These are phyloP conservation scores for Panulirus ornatus DNA, from an alignment of 1,140 invertebrate species.

Conservation along the genomic window DNA sequence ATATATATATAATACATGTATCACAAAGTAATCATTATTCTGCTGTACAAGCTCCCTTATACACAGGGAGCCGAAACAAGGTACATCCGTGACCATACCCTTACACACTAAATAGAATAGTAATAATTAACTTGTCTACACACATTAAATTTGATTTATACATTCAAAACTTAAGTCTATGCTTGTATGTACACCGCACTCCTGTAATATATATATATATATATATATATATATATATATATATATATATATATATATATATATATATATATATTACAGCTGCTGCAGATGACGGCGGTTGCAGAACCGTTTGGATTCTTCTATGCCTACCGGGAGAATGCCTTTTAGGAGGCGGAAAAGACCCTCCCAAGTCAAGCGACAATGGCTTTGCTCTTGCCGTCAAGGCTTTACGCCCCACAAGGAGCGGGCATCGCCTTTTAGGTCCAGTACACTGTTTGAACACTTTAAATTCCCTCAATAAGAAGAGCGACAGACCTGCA, in stretches of 20 bases:
- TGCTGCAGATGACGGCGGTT: background rate
- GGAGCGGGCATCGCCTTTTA: no score
- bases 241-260: no score
- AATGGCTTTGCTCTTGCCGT: background rate
- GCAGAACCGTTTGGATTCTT: background rate
- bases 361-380: background rate
- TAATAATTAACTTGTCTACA: background rate
- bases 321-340: no score
- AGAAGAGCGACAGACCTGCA: background rate
- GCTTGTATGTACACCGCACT: background rate
- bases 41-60: slow-evolving; percentile 8
- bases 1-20: background rate
- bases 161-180: background rate
- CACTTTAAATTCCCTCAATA: background rate
- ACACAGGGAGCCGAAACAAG: background rate
- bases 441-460: background rate
- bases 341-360: background rate
- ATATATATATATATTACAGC: background rate
- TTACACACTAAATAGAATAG: slow-evolving; percentile 9
- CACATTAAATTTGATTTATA: slow-evolving; percentile 20
- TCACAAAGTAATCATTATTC: background rate
- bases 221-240: no score
- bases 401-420: background rate
- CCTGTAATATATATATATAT: no score
- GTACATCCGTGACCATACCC: slow-evolving; percentile 5